Base-by-base conservation (phyloP, 2,888 invertebrate species). In the Harpagoxenus sublaevis region DNA sequence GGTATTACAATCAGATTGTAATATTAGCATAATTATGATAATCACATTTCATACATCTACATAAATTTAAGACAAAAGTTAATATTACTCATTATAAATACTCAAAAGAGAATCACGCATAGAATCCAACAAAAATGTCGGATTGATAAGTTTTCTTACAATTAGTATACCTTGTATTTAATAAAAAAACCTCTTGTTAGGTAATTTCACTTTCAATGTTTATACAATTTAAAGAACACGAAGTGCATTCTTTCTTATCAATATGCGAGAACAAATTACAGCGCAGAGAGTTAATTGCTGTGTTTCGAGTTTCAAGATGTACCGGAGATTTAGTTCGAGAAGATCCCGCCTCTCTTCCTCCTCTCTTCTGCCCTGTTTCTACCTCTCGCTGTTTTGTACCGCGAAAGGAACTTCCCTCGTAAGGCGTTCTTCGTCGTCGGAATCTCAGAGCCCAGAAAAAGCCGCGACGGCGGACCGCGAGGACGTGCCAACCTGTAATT, bases 401-500 rank as follows among this genome's bases (percentile, higher is more conserved):
- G 78, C 78, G 86, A 91, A 91, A 91, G 89, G 90, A 87, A 87
- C 86, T 92, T 92, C 90, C 89, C 89, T 86, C 88, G 90, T 63
- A 75, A 75, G 65, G 90, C 89, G 90, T 92, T 90, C 89, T 85
- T 90, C 89, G 79, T 78, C 86, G 39, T 88, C 84, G 91, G 93
- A 92, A 94, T 93, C 92, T 86, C 89, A 84, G 83, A 77, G 84
- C 66, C 87, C n/a, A 91, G 89, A 93, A 94, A 93, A 94, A 93
- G 89, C 89, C 84, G 90, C 91, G 90, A 91, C 90, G 91, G 87
- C 91, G 90, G 89, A 92, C 91, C 89, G 90, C 88, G 89, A 87
- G 89, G 92, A 93, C 93, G 93, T 91, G 93, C 93, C 92, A 92
- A 93, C 92, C 93, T 91, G 93, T 94, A 94, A 94, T 94, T 94